phyloP scores from a whole-genome alignment of 2,797 vertebrate species.

The Sciurus vulgaris region DNA sequence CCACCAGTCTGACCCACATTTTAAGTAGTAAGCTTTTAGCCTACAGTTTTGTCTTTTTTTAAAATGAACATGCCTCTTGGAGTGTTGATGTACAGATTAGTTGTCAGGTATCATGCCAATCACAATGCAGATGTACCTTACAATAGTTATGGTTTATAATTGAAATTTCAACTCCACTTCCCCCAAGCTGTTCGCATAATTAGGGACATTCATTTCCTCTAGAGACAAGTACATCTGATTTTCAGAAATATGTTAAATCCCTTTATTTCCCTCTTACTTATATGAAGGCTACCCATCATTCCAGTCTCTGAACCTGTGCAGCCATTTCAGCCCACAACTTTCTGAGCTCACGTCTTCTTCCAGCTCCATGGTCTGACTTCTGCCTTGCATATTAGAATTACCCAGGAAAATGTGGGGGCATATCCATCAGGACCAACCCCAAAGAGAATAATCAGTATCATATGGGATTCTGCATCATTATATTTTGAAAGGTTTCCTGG shows the following conservation, averaged over 20 bases:
- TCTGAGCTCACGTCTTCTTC: neutral
- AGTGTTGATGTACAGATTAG: neutral
- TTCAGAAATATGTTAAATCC: neutral
- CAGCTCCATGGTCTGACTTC: neutral
- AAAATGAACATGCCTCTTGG: neutral
- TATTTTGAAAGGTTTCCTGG: neutral
- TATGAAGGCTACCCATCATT: neutral
- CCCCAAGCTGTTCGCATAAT: neutral
- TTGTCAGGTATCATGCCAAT: neutral
- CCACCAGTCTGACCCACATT: neutral
- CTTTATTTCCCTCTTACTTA: neutral
- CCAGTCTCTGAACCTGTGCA: no score
- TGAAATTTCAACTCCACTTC: neutral
- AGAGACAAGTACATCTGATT: neutral
- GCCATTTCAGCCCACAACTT: neutral
- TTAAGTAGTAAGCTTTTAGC: neutral
- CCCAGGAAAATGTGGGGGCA: neutral
- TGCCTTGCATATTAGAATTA: neutral
- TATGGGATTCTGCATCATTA: neutral
- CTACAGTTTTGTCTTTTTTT: neutral
- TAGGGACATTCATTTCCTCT: neutral
- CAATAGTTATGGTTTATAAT: neutral
- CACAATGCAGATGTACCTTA: neutral
- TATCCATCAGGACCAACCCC: fast-evolving
- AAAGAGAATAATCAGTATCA: neutral